phyloP scores from a whole-genome alignment of 2,888 invertebrate species.

The Spodoptera littoralis region DNA sequence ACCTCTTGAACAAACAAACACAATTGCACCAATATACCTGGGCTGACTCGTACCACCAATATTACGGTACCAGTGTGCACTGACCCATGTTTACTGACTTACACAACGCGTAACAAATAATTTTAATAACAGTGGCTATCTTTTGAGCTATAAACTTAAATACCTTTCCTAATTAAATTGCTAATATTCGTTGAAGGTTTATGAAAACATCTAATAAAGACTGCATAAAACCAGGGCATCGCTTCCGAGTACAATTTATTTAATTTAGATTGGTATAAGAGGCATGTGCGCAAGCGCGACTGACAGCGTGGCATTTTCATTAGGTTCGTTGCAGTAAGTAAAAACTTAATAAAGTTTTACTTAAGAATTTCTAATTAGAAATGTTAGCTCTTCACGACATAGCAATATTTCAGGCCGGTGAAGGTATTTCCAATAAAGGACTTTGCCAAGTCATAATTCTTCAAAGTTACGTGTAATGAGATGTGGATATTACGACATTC shows the following conservation, averaged over 20 bases:
- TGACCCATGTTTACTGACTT: conserved; percentile 11
- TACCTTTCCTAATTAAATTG: conserved; percentile 48
- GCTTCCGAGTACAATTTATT: conserved; percentile 58
- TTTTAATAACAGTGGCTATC: conserved; percentile 45
- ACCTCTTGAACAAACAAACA: conserved; percentile 72
- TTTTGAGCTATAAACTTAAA: conserved; percentile 47
- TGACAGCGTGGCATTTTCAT: conserved; percentile 86
- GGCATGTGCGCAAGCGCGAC: conserved; percentile 54
- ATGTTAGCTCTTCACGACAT: conserved; percentile 88
- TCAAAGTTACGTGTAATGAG: conserved; percentile 88
- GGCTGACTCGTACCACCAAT: neutral
- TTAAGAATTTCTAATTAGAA: conserved; percentile 89
- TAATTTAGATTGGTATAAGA: conserved; percentile 59
- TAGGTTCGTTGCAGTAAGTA: conserved; percentile 84
- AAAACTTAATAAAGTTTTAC: conserved; percentile 88
- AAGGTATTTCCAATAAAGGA: conserved; percentile 89
- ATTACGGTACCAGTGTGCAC: conserved; percentile 10
- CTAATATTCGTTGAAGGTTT: conserved; percentile 52
- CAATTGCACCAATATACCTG: conserved; percentile 45
- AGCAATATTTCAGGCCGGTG: conserved; percentile 88
- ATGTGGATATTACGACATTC: conserved; percentile 87
- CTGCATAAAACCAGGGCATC: conserved; percentile 48
- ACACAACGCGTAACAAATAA: conserved; percentile 19
- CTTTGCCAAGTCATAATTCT: conserved; percentile 89
- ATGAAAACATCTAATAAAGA: conserved; percentile 50